phyloP scores from a whole-genome alignment of 1,140 invertebrate genomes.

The Tetramorium alpestre region DNA sequence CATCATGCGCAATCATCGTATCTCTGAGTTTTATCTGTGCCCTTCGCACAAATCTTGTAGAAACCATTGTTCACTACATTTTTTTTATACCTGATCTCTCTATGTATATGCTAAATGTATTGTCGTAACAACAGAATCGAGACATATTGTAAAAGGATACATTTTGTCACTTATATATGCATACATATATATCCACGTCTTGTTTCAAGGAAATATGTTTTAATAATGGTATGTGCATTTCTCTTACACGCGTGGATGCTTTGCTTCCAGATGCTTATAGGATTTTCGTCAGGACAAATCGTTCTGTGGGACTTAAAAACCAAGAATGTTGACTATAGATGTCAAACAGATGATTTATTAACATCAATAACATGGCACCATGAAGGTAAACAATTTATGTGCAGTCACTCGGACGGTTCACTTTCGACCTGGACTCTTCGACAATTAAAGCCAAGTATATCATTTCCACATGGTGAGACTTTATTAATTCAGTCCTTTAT shows the following conservation, averaged over 20 bases:
- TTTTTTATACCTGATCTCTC: constrained; percentile 58
- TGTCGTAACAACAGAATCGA: constrained; percentile 49
- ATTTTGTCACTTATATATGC: constrained; percentile 34
- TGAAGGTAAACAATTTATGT: constrained; percentile 99
- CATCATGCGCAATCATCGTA: constrained; percentile 47
- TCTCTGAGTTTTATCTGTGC: constrained; percentile 35
- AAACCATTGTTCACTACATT: constrained; percentile 64
- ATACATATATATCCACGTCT: constrained; percentile 25
- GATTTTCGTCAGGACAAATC: constrained; percentile 97
- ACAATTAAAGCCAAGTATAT: constrained; percentile 92
- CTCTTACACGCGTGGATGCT: constrained; percentile 19
- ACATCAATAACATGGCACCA: constrained; percentile 97
- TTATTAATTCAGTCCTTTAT: background rate
- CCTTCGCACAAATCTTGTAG: constrained; percentile 50
- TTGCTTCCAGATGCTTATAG: constrained; percentile 95
- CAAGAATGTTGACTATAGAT: constrained; percentile 93
- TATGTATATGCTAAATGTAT: constrained; percentile 65
- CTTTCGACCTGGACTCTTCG: constrained; percentile 96
- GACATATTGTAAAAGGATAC: constrained; percentile 43
- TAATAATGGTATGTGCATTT: background rate
- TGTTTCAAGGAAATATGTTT: constrained; percentile 35
- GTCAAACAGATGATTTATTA: constrained; percentile 92
- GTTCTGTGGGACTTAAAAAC: constrained; percentile 98
- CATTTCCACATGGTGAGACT: constrained; percentile 96
- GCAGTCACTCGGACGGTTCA: constrained; percentile 97